Evolutionary conservation across 2,797 vertebrate genomes (phyloP).

Genomic region (Typhlichthys eigenmanni): DNA sequence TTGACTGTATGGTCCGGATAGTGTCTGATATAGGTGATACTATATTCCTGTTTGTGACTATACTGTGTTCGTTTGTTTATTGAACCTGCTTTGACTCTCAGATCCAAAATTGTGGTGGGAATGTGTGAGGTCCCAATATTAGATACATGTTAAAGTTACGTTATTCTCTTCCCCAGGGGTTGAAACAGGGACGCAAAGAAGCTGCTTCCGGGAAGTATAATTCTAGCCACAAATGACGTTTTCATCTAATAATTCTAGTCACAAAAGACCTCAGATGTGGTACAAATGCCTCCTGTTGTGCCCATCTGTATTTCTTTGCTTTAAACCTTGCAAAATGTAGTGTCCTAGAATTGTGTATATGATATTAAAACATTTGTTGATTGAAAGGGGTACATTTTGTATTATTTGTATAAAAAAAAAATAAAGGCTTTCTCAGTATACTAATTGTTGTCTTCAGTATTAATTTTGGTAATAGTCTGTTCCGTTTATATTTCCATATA

Average conservation of each 20-base stretch:
- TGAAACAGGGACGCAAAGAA: constrained; percentile 80
- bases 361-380: not conserved
- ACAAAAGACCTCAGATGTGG: not conserved
- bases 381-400: constrained; percentile 63
- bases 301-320: constrained; percentile 13
- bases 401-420: constrained; percentile 79
- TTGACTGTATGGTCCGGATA: too few relatives aligned
- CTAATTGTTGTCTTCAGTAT: not conserved
- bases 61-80: too few relatives aligned
- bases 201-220: constrained; percentile 60
- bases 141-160: not conserved
- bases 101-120: too few relatives aligned
- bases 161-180: constrained; percentile 60
- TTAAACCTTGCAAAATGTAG: constrained; percentile 14
- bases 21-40: too few relatives aligned
- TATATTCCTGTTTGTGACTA: too few relatives aligned
- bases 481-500: not conserved
- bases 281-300: constrained; percentile 14
- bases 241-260: constrained; percentile 4
- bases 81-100: too few relatives aligned
- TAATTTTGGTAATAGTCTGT: not conserved
- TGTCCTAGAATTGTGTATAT: constrained; percentile 16
- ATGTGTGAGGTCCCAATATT: constrained; percentile 8
- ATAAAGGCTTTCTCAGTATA: constrained; percentile 61
- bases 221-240: constrained; percentile 67